Conservation (phyloP, 2,888 invertebrate genomes). For the Peribatodes rhomboidaria region DNA sequence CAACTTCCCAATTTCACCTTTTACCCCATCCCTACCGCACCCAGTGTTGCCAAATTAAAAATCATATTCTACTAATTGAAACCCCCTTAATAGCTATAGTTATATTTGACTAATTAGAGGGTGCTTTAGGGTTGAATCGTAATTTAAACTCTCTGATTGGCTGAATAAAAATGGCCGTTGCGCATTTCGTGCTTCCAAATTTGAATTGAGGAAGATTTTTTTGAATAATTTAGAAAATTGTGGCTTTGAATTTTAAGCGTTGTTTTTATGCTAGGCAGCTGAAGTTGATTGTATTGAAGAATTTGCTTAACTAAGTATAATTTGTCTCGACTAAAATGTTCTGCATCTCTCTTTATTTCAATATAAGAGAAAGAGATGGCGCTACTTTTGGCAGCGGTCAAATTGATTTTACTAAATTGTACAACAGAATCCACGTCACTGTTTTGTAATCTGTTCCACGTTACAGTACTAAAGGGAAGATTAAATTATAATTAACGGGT, state of each 20-base stretch:
- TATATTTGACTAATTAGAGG: slow-evolving; percentile 47
- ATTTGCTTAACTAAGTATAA: background rate
- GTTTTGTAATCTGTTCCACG: too few relatives aligned
- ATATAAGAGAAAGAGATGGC: background rate
- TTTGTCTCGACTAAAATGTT: too few relatives aligned
- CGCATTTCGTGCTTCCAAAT: slow-evolving; percentile 8
- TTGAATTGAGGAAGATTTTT: background rate
- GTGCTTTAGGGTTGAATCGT: slow-evolving; percentile 37
- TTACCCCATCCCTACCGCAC: slow-evolving; percentile 49
- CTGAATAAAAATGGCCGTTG: slow-evolving; percentile 33
- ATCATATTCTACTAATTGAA: slow-evolving; percentile 53
- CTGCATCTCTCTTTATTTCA: too few relatives aligned
- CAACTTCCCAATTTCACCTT: background rate
- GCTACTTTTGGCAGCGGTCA: too few relatives aligned
- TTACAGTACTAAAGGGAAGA: too few relatives aligned
- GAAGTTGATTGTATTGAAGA: background rate
- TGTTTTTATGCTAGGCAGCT: background rate
- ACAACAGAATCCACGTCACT: too few relatives aligned
- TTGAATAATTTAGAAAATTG: slow-evolving; percentile 16
- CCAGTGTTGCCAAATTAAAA: slow-evolving; percentile 65
- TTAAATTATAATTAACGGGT: too few relatives aligned
- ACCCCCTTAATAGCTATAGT: slow-evolving; percentile 46
- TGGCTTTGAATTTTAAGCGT: slow-evolving; percentile 10
- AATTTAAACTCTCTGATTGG: slow-evolving; percentile 37
- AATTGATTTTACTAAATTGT: too few relatives aligned